Percentiles rank a stretch among this genome's conserved stretches.
Conservation (phyloP, 37 sponge, comb jelly and placozoan genomes). For the Axinella damicornis region DNA sequence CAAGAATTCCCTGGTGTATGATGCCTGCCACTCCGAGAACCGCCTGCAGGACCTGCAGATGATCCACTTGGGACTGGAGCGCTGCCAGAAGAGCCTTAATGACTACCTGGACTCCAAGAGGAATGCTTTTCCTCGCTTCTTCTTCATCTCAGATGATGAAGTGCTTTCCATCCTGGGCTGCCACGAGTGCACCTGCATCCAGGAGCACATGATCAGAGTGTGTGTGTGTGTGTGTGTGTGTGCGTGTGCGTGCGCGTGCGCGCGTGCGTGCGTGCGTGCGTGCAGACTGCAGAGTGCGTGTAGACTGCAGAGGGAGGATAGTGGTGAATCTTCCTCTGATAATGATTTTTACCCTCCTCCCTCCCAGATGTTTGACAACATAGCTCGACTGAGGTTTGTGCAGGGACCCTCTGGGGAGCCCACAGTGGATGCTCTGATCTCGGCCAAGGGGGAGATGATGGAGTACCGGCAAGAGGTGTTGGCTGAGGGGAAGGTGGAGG, state of each 20-base stretch:
- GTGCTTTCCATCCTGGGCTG: constrained; percentile 96
- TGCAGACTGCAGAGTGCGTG: too few relatives aligned
- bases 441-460: constrained; percentile 97
- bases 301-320: too few relatives aligned
- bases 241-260: too few relatives aligned
- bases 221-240: neutral
- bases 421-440: constrained; percentile 92
- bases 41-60: constrained; percentile 93
- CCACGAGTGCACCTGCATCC: constrained; percentile 97
- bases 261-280: too few relatives aligned
- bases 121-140: constrained; percentile 99
- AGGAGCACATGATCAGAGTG: constrained; percentile 99
- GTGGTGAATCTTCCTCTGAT: too few relatives aligned
- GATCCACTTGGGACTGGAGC: constrained; percentile 89
- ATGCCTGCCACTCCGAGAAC: constrained; percentile 91
- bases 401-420: constrained; percentile 80
- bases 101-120: constrained; percentile 99
- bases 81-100: constrained; percentile 98
- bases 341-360: too few relatives aligned
- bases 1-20: constrained; percentile 90
- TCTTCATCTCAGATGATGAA: constrained; percentile 99
- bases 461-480: constrained; percentile 84
- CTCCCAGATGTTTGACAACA: constrained; percentile 98
- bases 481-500: constrained; percentile 98
- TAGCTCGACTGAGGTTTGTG: constrained; percentile 86